phyloP scores from a whole-genome alignment of 2,797 vertebrate genomes.

The Sebastes hopkinsi region DNA sequence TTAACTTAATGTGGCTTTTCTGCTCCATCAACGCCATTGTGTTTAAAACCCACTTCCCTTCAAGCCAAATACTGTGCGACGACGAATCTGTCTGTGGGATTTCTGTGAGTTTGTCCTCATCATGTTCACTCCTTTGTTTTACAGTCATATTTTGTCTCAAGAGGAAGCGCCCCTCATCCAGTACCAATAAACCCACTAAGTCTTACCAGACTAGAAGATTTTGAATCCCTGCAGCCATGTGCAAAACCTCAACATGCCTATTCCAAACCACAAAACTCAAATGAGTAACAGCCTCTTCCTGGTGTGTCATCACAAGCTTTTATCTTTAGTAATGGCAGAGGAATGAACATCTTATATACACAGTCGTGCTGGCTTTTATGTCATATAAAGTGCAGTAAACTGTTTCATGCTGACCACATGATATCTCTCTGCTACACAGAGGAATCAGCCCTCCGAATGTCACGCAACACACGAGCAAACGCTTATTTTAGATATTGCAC shows the following conservation, averaged over 20 bases:
- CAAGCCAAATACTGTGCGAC: background rate
- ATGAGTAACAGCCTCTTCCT: constrained; percentile 46
- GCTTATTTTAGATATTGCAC: background rate
- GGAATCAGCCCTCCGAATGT: background rate
- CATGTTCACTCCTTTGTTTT: background rate
- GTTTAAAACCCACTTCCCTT: constrained; percentile 41
- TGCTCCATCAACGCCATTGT: constrained; percentile 37
- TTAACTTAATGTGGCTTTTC: constrained; percentile 34
- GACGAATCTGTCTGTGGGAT: background rate
- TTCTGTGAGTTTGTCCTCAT: background rate
- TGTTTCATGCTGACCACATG: constrained; percentile 1
- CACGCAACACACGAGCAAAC: background rate
- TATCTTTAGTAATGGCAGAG: constrained; percentile 11
- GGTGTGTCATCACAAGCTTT: constrained; percentile 19
- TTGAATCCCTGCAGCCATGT: constrained; percentile 20
- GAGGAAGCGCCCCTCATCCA: background rate
- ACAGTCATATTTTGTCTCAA: background rate
- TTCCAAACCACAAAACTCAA: constrained; percentile 47
- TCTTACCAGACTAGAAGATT: constrained; percentile 14
- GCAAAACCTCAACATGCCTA: constrained; percentile 43
- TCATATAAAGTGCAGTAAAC: background rate
- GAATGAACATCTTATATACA: background rate
- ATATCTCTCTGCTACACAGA: background rate
- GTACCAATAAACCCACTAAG: constrained; percentile 2
- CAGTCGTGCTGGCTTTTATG: background rate